Conservation (phyloP, 2,888 invertebrate genomes). For the Pyrrhopygopsis socrates region DNA sequence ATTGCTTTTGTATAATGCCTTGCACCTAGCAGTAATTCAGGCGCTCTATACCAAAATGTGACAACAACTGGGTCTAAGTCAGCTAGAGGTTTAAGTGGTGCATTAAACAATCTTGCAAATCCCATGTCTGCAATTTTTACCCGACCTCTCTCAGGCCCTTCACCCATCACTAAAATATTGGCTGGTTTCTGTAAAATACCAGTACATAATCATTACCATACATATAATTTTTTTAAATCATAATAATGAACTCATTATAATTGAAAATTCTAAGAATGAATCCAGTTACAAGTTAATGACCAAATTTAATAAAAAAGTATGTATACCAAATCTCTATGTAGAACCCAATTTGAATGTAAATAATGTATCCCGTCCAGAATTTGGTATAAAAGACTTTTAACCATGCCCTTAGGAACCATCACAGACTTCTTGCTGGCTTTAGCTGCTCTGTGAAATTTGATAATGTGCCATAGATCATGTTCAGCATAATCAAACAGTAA, state of each 20-base stretch:
- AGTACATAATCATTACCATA: not conserved
- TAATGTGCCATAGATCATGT: constrained; percentile 99
- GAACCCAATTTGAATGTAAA: constrained; percentile 99
- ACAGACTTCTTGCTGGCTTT: constrained; percentile 99
- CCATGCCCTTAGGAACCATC: constrained; percentile 99
- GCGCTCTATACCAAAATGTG: constrained; percentile 99
- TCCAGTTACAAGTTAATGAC: too few species aligned
- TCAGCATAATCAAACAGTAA: constrained; percentile 99
- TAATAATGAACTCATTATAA: too few species aligned
- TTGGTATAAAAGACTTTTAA: constrained; percentile 99
- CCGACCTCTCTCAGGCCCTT: constrained; percentile 99
- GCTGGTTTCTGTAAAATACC: constrained; percentile 98
- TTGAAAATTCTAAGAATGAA: too few species aligned
- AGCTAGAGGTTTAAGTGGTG: constrained; percentile 99
- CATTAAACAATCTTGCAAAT: constrained; percentile 99
- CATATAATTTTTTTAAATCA: too few species aligned
- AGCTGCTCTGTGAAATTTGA: constrained; percentile 99
- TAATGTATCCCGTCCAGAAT: constrained; percentile 99
- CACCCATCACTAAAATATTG: constrained; percentile 99
- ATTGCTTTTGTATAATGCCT: constrained; percentile 99
- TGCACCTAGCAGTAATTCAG: constrained; percentile 99
- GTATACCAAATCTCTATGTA: constrained; percentile 99
- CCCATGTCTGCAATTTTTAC: constrained; percentile 99
- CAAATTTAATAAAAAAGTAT: too few species aligned
- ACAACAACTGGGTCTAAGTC: constrained; percentile 99